Conservation (phyloP, 2,113 vertebrate species). For the Podarcis muralis region DNA sequence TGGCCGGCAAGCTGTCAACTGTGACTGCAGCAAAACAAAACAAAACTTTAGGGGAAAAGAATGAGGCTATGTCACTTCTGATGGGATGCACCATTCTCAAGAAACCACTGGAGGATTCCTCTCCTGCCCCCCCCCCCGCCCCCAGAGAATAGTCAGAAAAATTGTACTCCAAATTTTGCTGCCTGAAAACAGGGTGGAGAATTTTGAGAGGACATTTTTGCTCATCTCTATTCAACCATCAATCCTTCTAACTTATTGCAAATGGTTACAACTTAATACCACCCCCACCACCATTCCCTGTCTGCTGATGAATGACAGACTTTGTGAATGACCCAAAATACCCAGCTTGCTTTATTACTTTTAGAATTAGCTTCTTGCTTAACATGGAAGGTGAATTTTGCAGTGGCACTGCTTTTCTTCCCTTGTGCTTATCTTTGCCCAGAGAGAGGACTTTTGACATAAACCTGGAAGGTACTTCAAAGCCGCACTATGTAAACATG, state of each 20-base stretch:
- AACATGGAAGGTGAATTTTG: conserved; percentile 56
- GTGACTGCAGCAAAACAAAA: no score
- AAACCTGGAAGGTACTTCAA: conserved; percentile 74
- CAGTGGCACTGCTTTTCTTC: conserved; percentile 7
- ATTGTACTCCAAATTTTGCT: neutral
- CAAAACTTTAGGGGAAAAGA: no score
- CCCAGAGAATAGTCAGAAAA: no score
- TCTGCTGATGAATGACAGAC: neutral
- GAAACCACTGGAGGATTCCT: no score
- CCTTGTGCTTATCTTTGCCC: conserved; percentile 57
- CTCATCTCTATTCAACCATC: neutral
- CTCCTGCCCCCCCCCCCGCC: no score
- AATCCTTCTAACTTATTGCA: neutral
- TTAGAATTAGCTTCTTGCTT: conserved; percentile 44
- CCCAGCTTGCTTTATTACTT: neutral
- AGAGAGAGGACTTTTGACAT: conserved; percentile 63
- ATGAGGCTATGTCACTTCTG: no score
- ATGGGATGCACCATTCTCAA: no score
- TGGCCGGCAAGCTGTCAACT: no score
- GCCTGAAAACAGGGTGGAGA: no score
- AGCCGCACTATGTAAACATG: conserved; percentile 67
- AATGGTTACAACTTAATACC: neutral
- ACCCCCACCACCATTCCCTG: neutral
- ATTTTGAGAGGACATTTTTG: neutral
- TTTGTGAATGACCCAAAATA: neutral